Conservation (phyloP, 2,113 vertebrate genomes). For the Coreoperca whiteheadi region DNA sequence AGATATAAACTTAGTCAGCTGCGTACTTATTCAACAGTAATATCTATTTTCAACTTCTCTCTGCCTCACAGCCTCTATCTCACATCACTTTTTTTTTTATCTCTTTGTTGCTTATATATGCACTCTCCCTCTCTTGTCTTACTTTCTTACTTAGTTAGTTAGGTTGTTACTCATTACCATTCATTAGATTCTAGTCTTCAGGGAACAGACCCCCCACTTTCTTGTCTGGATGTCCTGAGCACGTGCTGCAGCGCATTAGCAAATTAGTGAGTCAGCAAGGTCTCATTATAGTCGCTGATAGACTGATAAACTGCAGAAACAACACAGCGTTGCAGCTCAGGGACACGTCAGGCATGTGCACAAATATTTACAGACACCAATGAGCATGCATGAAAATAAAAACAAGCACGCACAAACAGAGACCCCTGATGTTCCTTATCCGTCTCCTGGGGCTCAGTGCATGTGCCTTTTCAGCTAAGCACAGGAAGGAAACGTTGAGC, state of each 20-base stretch:
- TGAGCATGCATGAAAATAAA: not conserved
- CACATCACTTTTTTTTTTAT: not conserved
- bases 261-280: constrained; percentile 66
- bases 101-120: not conserved
- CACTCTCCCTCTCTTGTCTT: not conserved
- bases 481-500: not conserved
- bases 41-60: not conserved
- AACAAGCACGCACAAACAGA: constrained; percentile 19
- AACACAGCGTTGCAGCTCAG: constrained; percentile 9
- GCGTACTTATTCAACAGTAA: not conserved
- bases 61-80: not conserved
- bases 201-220: constrained; percentile 30
- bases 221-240: constrained; percentile 25
- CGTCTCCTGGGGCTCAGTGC: not conserved
- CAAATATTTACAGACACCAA: not conserved
- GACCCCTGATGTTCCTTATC: constrained; percentile 11
- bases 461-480: constrained; percentile 8
- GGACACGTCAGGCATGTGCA: constrained; percentile 6
- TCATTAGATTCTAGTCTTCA: constrained; percentile 16
- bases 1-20: not conserved
- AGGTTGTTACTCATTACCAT: constrained; percentile 31
- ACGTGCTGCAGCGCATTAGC: constrained; percentile 28
- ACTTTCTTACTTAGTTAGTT: not conserved
- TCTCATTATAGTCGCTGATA: constrained; percentile 46
- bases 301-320: constrained; percentile 50